Evolutionary conservation across 2,888 invertebrate genomes (phyloP).

Genomic region (Eilema sororculum): DNA sequence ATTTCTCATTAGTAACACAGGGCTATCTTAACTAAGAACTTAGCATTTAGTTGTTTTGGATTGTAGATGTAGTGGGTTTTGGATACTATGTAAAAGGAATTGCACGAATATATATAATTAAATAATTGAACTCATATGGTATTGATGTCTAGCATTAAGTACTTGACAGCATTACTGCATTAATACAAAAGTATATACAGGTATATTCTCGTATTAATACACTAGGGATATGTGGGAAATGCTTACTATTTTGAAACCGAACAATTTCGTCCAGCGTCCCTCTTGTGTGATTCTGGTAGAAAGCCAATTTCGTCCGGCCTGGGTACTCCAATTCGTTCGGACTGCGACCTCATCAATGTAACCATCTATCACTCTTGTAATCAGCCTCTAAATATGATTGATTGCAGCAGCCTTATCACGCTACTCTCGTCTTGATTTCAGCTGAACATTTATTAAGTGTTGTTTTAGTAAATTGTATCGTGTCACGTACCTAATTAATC

Average conservation of each 20-base stretch:
- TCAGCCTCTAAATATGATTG: conserved; percentile 64
- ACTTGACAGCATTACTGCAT: no score
- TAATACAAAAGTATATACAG: no score
- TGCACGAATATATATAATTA: no score
- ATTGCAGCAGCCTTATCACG: conserved; percentile 55
- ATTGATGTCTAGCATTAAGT: no score
- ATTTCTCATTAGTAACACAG: neutral
- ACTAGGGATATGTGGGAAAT: neutral
- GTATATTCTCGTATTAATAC: neutral
- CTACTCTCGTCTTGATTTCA: conserved; percentile 18
- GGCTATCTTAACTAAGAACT: neutral
- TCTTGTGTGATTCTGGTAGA: conserved; percentile 17
- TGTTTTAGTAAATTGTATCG: conserved; percentile 40
- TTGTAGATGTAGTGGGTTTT: neutral
- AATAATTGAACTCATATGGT: no score
- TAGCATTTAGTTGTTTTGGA: neutral
- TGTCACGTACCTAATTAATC: conserved; percentile 13
- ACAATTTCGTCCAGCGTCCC: conserved; percentile 8
- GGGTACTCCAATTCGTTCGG: conserved; percentile 32
- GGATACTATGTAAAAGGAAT: no score
- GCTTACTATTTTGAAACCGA: neutral
- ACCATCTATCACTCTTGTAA: conserved; percentile 67
- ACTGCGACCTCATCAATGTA: conserved; percentile 48
- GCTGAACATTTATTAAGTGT: conserved; percentile 27
- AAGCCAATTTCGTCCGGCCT: conserved; percentile 47